These are phyloP conservation scores for Thaleichthys pacificus DNA, from an alignment of 2,797 vertebrate species.

Conservation along the genomic window DNA sequence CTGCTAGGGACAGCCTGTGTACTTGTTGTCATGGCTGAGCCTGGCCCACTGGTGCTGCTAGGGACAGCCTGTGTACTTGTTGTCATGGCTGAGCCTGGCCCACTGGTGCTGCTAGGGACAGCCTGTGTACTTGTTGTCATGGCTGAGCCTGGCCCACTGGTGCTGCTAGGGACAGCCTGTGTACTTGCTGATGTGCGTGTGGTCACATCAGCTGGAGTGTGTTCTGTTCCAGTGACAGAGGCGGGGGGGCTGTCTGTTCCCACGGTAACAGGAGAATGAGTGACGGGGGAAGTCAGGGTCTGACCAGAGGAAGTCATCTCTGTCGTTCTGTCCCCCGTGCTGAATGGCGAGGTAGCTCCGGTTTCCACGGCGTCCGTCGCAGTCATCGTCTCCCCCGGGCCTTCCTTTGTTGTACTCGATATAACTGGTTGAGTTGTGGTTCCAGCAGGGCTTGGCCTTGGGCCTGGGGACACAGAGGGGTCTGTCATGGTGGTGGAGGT, in stretches of 20 bases:
- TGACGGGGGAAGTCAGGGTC: not conserved
- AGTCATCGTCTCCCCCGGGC: not conserved
- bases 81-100: not conserved
- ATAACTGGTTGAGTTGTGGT: not conserved
- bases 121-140: not conserved
- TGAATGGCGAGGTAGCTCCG: not conserved
- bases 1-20: not conserved
- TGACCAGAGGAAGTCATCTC: not conserved
- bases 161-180: not conserved
- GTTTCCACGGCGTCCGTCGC: not conserved
- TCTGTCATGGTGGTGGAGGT: not conserved
- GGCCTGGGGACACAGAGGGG: not conserved
- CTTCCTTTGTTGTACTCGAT: not conserved
- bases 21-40: not conserved
- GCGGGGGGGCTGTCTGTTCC: conserved; percentile 4
- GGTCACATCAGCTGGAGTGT: not conserved
- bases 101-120: not conserved
- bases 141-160: not conserved
- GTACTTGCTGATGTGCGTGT: conserved; percentile 4
- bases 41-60: not conserved
- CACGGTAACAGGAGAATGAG: not conserved
- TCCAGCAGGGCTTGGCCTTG: not conserved
- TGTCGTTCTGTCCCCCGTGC: not conserved
- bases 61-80: conserved; percentile 1
- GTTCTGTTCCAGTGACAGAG: not conserved